These are phyloP conservation scores for Pseudachorutes palmiensis DNA, from an alignment of 1,140 invertebrate species.

Conservation along the genomic window DNA sequence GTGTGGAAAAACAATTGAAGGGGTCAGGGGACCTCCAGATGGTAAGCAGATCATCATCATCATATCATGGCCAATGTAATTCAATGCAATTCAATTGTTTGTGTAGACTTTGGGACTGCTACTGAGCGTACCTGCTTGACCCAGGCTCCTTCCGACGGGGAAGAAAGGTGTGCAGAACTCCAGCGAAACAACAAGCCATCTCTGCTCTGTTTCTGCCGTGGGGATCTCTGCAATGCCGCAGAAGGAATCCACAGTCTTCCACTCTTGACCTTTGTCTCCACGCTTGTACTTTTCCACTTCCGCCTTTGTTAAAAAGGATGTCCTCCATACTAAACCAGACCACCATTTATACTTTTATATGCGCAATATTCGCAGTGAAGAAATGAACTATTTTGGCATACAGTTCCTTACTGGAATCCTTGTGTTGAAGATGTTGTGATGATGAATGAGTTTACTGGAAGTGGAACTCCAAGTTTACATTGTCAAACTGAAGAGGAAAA, in stretches of 20 bases:
- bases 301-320: too few relatives aligned
- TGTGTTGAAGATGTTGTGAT: too few relatives aligned
- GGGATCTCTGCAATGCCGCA: constrained; percentile 71
- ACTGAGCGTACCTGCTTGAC: constrained; percentile 79
- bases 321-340: too few relatives aligned
- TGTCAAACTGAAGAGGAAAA: too few relatives aligned
- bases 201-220: constrained; percentile 84
- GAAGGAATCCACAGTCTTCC: not conserved
- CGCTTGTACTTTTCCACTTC: too few relatives aligned
- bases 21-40: constrained; percentile 55
- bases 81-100: constrained; percentile 27
- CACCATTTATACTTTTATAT: too few relatives aligned
- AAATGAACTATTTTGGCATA: too few relatives aligned
- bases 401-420: too few relatives aligned
- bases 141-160: constrained; percentile 67
- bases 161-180: constrained; percentile 79
- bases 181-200: constrained; percentile 62
- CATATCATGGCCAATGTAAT: constrained; percentile 1
- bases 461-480: too few relatives aligned
- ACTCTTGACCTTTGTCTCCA: not conserved
- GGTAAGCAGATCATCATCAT: constrained; percentile 41
- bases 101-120: constrained; percentile 73
- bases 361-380: too few relatives aligned
- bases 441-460: too few relatives aligned
- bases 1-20: constrained; percentile 85